Evolutionary conservation across 2,797 vertebrate species (phyloP).

Genomic region (Myripristis murdjan): DNA sequence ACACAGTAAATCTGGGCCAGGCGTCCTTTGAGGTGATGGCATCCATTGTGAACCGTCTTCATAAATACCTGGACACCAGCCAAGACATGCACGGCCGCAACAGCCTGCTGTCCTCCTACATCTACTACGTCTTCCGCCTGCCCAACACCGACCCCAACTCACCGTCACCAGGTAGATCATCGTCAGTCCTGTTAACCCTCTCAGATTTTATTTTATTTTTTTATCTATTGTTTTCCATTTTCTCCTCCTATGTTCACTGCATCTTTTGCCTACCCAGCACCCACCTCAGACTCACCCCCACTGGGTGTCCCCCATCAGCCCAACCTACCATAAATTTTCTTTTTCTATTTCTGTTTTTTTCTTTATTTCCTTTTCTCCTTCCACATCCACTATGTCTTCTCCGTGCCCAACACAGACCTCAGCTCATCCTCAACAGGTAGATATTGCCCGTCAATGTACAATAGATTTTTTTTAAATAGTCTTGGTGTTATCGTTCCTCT

Average conservation of each 20-base stretch:
- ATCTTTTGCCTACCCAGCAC: slow-evolving; percentile 8
- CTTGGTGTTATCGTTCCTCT: slow-evolving; percentile 18
- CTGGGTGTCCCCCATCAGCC: slow-evolving; percentile 40
- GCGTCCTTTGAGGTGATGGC: slow-evolving; percentile 98
- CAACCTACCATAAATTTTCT: slow-evolving; percentile 66
- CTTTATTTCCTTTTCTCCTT: slow-evolving; percentile 53
- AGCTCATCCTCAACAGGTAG: slow-evolving; percentile 91
- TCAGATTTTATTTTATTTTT: slow-evolving; percentile 29
- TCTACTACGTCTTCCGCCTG: slow-evolving; percentile 97
- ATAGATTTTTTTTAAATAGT: slow-evolving; percentile 11
- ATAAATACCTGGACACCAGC: slow-evolving; percentile 96
- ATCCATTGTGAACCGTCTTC: slow-evolving; percentile 96
- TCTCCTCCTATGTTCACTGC: slow-evolving; percentile 58
- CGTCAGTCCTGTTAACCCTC: not conserved
- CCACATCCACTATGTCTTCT: slow-evolving; percentile 84
- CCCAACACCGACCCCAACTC: slow-evolving; percentile 96
- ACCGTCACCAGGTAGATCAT: slow-evolving; percentile 92
- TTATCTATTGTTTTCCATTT: slow-evolving; percentile 29
- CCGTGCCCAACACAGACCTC: slow-evolving; percentile 88
- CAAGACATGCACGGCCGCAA: slow-evolving; percentile 98
- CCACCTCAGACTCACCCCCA: slow-evolving; percentile 31
- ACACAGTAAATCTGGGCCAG: slow-evolving; percentile 95
- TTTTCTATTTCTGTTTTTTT: slow-evolving; percentile 63
- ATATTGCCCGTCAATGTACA: slow-evolving; percentile 48
- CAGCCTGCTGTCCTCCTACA: slow-evolving; percentile 95